These are phyloP conservation scores for Anguilla rostrata DNA, from an alignment of 2,113 vertebrate species.

Conservation along the genomic window DNA sequence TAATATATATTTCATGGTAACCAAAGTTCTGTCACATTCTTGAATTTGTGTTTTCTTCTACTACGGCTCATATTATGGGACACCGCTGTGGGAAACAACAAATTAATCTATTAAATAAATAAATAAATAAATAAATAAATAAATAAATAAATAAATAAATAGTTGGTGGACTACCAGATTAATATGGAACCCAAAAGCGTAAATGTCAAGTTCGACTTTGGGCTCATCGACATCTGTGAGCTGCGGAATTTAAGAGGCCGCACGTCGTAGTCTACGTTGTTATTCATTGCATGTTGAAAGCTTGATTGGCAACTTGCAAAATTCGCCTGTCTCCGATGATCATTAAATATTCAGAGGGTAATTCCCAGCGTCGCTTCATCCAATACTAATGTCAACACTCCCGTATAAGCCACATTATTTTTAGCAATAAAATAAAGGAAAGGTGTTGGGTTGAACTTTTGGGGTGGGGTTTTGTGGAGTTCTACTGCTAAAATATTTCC, in stretches of 20 bases:
- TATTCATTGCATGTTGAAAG: not conserved
- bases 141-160: too few species aligned
- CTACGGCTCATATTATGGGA: too few species aligned
- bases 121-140: too few species aligned
- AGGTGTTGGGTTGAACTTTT: constrained; percentile 33
- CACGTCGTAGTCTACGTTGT: too few species aligned
- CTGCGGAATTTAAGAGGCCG: too few species aligned
- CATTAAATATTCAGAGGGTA: constrained; percentile 2
- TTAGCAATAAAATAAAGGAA: not conserved
- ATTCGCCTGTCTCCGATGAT: not conserved
- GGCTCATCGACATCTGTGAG: too few species aligned
- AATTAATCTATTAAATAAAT: too few species aligned
- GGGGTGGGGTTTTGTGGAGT: constrained; percentile 58
- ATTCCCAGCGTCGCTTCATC: not conserved
- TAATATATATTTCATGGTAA: not conserved
- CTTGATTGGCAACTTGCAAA: not conserved
- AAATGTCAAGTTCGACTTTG: too few species aligned
- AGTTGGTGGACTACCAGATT: too few species aligned
- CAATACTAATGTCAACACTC: not conserved
- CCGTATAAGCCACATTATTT: not conserved
- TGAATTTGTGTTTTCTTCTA: not conserved
- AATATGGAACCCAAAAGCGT: too few species aligned
- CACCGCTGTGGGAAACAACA: too few species aligned
- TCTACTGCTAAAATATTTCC: constrained; percentile 67
- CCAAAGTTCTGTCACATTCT: not conserved